These are phyloP conservation scores for Ooceraea biroi DNA, from an alignment of 1,140 invertebrate species.

Conservation along the genomic window DNA sequence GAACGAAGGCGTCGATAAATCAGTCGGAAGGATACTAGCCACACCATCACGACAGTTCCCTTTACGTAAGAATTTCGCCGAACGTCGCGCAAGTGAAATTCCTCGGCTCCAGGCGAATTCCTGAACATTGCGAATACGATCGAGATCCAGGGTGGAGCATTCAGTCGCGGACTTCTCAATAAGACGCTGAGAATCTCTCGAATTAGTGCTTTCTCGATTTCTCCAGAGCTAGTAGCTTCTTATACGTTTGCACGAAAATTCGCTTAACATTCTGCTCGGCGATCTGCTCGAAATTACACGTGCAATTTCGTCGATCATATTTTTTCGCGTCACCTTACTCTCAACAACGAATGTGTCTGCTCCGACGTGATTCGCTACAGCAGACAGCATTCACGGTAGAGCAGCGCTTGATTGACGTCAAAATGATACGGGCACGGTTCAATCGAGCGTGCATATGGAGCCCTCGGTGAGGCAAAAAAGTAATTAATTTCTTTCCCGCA, in stretches of 20 bases:
- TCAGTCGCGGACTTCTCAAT: slow-evolving; percentile 31
- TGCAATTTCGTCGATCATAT: background rate
- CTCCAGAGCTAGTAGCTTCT: background rate
- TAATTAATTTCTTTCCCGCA: slow-evolving; percentile 71
- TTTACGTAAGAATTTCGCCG: slow-evolving; percentile 49
- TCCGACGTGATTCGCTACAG: slow-evolving; percentile 1
- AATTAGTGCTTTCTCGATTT: background rate
- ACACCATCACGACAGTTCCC: slow-evolving; percentile 58
- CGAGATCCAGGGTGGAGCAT: background rate
- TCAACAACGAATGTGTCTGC: slow-evolving; percentile 12
- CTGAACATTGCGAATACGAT: slow-evolving; percentile 3
- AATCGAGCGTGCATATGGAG: background rate
- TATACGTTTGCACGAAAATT: background rate
- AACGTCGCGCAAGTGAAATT: slow-evolving; percentile 55
- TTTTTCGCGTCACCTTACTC: slow-evolving; percentile 19
- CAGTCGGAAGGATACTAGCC: slow-evolving; percentile 58
- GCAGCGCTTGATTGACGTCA: slow-evolving; percentile 58
- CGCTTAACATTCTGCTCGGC: no score
- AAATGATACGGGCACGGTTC: slow-evolving; percentile 56
- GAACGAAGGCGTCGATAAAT: slow-evolving; percentile 66
- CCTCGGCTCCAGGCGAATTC: slow-evolving; percentile 34
- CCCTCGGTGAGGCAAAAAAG: slow-evolving; percentile 58
- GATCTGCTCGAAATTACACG: background rate
- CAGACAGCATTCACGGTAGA: background rate
- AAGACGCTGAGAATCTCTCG: background rate